Base-by-base conservation (phyloP, 2,113 vertebrate genomes). In the Pelmatolapia mariae region DNA sequence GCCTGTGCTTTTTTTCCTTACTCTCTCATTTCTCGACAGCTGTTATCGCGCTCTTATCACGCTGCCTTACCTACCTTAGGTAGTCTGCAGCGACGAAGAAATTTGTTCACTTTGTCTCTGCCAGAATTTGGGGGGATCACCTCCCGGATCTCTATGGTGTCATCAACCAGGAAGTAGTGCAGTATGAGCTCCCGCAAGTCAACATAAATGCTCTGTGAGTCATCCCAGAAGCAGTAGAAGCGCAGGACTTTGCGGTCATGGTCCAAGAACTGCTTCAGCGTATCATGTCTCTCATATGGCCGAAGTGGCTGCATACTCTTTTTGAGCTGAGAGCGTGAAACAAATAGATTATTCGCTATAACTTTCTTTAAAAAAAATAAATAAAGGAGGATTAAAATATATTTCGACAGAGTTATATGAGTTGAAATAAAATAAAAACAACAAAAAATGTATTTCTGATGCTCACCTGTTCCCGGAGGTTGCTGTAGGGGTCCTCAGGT, bases 171-270 rank as follows among this genome's bases (percentile, higher is more conserved):
- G 88, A 97, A 99, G 90, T 98, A 99, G 94, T 95, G 97, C 80
- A 99, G 92, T 12, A 97, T 13, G 15, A 99, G 95, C 59, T 98
- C 95, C 81, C 96, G 95, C 1, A 63, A 87, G 53, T 97, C 97
- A 3, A 95, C 96, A 76, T 93, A 96, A 56, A 85, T 1, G 2
- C 73, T 95, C 13, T 89, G 87, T 1, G 97, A 92, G 89, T 99
- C 97, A 81, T 98, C 94, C 98, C 98, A 99, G 52, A 96, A 53
- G 83, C 98, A 97, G 78, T 92, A 96, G 95, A 99, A 99, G n/a
- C 97, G 95, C 85, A 99, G 95, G 83, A 99, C 96, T 15, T 97
- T 92, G 8, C 94, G 86, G 84, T 98, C 97, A 1, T 97, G 89
- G 18, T 98, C 95, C 54, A 99, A 95, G 92, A 99, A 99, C 90